These are phyloP conservation scores for Drosophila ustulata DNA, from an alignment of 2,888 invertebrate genomes.

Conservation along the genomic window DNA sequence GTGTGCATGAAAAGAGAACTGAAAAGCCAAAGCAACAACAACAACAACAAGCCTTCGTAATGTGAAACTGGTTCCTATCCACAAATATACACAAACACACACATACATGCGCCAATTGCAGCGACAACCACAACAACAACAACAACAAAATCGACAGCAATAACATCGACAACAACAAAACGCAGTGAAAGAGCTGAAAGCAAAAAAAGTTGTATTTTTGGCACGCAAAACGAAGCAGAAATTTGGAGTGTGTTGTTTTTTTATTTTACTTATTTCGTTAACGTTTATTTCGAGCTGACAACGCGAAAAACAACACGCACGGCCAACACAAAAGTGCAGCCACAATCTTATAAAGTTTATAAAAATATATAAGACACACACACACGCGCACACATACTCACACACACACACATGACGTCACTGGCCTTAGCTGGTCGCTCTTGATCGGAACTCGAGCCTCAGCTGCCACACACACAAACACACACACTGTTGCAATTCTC, in stretches of 20 bases:
- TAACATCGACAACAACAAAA: constrained; percentile 47
- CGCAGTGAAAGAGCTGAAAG: constrained; percentile 69
- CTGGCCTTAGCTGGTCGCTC: constrained; percentile 31
- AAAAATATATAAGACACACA: constrained; percentile 23
- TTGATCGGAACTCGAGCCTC: constrained; percentile 20
- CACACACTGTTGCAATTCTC: constrained; percentile 15
- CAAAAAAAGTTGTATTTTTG: constrained; percentile 44
- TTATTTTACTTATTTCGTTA: constrained; percentile 11
- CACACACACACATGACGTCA: constrained; percentile 66
- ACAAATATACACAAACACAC: constrained; percentile 26
- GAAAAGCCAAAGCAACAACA: constrained; percentile 48
- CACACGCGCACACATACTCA: neutral
- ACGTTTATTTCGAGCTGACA: constrained; percentile 43
- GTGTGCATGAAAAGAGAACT: constrained; percentile 42
- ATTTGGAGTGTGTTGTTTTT: constrained; percentile 31
- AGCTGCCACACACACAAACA: constrained; percentile 3
- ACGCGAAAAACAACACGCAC: constrained; percentile 57
- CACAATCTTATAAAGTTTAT: constrained; percentile 3
- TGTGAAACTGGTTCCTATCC: constrained; percentile 77
- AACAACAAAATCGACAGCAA: constrained; percentile 38
- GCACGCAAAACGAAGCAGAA: constrained; percentile 60
- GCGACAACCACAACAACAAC: constrained; percentile 49
- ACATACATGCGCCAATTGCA: constrained; percentile 58
- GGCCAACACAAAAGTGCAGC: constrained; percentile 35
- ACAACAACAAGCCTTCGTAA: constrained; percentile 68